Evolutionary conservation across 2,797 vertebrate species (phyloP), one percentile per base, ranked within the genome.

Genomic region (Paguma larvata): DNA sequence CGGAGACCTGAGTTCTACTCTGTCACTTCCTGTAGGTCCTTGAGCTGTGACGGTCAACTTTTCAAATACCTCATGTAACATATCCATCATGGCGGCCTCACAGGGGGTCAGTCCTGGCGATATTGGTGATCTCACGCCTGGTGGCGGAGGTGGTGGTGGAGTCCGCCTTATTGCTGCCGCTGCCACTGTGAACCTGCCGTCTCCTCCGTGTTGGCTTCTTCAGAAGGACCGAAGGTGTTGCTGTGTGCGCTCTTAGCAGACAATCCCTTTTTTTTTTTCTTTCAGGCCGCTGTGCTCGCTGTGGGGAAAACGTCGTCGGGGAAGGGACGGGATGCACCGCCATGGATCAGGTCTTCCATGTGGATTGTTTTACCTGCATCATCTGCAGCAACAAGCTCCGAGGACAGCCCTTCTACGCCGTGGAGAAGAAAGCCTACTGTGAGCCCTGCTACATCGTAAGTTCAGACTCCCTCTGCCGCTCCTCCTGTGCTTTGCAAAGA

Each of bases 281-380:
- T 97, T 12, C 98, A 99, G 99, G 99, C 34, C 99, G 99, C 97
- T 99, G 99, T 96, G 98, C 99, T 92, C 99, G 99, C 98, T 99
- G 99, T 30, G 99, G 99, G 21, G 99, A 99, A 97, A 99, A 99
- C 1, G 99, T 99, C 12, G 99, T 99, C 85, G 99, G 99, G 5
- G 99, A 99, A 98, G 99, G 99, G 53, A 99, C 99, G 0, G 99
- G 99, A 87, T 99, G 99, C 98, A 99, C 99, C 0, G 99, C 99
- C 96, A 99, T 99, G 99, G 99, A 99, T 98, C 99, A 99, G 97
- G 99, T 99, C 93, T 99, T 99, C 99, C 99, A 99, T 0, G 99
- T 99, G 94, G 98, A 99, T 92, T 99, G 99, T 94, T 99, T 99
- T 73, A 99, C 99, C 98, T 99, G 99, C 98, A 99, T 99, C 98